Conservation (phyloP, 2,888 invertebrate species). For the Lasioglossum lativentre region DNA sequence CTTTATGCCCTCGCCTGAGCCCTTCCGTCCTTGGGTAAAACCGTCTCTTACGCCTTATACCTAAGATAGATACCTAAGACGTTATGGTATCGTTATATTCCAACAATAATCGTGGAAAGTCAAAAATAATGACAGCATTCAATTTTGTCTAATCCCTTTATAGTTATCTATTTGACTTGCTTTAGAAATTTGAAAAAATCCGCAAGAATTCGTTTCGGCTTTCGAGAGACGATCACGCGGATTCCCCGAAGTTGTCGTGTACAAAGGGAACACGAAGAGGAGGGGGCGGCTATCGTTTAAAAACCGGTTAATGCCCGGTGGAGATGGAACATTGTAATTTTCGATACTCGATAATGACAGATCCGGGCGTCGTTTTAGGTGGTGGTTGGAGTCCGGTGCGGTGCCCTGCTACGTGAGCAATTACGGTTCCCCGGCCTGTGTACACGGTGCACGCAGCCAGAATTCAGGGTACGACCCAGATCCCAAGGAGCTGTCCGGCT, state of each 20-base stretch:
- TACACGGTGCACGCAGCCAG: constrained; percentile 64
- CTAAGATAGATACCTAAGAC: no score
- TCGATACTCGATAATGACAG: constrained; percentile 62
- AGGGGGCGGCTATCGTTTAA: neutral
- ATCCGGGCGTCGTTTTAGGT: constrained; percentile 60
- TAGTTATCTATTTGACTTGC: no score
- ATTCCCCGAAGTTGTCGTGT: neutral
- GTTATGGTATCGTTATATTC: no score
- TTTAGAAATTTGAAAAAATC: neutral
- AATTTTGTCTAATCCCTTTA: no score
- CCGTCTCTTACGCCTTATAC: no score
- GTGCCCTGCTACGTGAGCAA: constrained; percentile 62
- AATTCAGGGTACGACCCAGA: constrained; percentile 82
- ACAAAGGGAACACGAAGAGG: neutral
- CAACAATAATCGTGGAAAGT: neutral
- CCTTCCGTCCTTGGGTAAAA: no score
- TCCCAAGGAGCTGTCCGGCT: constrained; percentile 73
- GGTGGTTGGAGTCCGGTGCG: constrained; percentile 31
- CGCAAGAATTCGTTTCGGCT: neutral
- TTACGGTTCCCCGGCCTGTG: constrained; percentile 52
- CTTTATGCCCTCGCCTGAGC: no score
- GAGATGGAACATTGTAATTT: constrained; percentile 58
- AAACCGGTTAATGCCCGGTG: constrained; percentile 24
- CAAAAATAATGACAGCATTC: neutral
- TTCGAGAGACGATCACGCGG: neutral